Percentiles rank a stretch among this genome's conserved stretches.
Conservation (phyloP, 92 coral and sea anemone species). For the Zoanthus solanderi region DNA sequence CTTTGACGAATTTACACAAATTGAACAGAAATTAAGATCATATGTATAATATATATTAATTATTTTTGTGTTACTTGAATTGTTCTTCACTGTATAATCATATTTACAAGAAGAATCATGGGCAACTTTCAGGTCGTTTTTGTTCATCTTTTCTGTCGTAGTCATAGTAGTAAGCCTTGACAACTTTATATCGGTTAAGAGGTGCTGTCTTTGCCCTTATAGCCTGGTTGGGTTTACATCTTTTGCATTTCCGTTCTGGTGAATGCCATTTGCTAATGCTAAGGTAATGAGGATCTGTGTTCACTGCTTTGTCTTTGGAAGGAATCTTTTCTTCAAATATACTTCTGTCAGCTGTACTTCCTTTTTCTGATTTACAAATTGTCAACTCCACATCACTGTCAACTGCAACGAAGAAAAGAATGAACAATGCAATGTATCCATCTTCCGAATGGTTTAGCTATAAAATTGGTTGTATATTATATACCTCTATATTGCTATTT, state of each 20-base stretch:
- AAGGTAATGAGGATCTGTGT: slow-evolving; percentile 90
- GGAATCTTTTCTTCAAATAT: not conserved
- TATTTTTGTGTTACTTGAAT: not conserved
- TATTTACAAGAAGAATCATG: not conserved
- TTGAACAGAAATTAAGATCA: too few species aligned
- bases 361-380: slow-evolving; percentile 33
- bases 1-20: not conserved
- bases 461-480: too few species aligned
- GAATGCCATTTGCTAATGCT: slow-evolving; percentile 88
- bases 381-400: slow-evolving; percentile 39
- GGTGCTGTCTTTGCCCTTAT: slow-evolving; percentile 76
- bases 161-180: slow-evolving; percentile 84
- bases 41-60: too few species aligned
- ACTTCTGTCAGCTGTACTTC: slow-evolving; percentile 31
- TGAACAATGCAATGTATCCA: not conserved
- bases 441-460: too few species aligned
- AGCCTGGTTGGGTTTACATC: slow-evolving; percentile 68
- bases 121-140: not conserved
- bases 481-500: too few species aligned
- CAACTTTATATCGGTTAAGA: slow-evolving; percentile 76
- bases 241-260: slow-evolving; percentile 86
- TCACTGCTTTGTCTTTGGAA: slow-evolving; percentile 62
- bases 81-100: not conserved
- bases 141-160: slow-evolving; percentile 47
- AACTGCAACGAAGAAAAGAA: slow-evolving; percentile 21